phyloP scores from a whole-genome alignment of 2,888 invertebrate species.

The Cancer borealis region DNA sequence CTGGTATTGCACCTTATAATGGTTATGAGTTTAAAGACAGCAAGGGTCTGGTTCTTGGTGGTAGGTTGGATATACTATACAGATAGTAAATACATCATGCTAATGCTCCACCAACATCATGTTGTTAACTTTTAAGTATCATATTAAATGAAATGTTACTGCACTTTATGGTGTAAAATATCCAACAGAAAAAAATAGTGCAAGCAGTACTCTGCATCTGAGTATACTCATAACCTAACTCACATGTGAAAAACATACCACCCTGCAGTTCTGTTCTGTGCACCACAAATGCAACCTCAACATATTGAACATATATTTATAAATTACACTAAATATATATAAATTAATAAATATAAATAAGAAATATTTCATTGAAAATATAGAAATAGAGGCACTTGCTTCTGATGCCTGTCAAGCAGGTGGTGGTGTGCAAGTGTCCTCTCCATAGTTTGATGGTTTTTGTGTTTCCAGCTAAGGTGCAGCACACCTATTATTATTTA shows the following conservation, averaged over 20 bases:
- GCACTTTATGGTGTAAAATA: not conserved
- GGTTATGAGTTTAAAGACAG: not conserved
- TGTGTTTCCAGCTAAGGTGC: slow-evolving; percentile 9
- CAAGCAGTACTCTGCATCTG: not conserved
- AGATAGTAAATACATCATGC: not conserved
- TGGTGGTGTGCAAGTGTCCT: not conserved
- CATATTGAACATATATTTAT: not conserved
- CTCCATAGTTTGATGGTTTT: not conserved
- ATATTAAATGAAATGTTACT: not conserved
- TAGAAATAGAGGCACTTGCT: not conserved
- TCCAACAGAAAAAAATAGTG: not conserved
- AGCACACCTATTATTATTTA: not conserved
- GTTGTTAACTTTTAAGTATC: not conserved
- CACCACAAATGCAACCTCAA: not conserved
- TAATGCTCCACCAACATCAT: not conserved
- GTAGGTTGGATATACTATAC: not conserved
- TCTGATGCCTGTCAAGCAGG: not conserved
- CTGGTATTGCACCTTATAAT: not conserved
- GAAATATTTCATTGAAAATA: not conserved
- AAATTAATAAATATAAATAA: not conserved
- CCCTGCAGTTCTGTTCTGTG: not conserved
- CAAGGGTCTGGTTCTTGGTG: not conserved
- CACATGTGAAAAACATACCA: not conserved
- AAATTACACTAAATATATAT: not conserved
- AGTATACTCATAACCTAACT: not conserved